These are phyloP conservation scores for Anagrus nilaparvatae DNA, from an alignment of 1,140 invertebrate species.

Conservation along the genomic window DNA sequence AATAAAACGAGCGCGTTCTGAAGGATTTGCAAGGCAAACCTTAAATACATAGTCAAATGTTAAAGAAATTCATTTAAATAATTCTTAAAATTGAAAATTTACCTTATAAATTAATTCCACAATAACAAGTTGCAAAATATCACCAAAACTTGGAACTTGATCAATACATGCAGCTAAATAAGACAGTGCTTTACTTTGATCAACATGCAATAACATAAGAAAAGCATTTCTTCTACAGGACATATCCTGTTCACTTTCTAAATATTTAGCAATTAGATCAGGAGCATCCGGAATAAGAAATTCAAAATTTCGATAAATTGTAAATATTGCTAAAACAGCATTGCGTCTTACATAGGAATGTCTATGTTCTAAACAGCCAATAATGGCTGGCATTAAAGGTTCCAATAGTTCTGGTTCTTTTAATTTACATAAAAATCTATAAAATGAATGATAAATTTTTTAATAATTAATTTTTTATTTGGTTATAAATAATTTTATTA, in stretches of 20 bases:
- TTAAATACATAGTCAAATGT: constrained; percentile 34
- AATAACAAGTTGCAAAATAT: constrained; percentile 96
- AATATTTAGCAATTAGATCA: constrained; percentile 87
- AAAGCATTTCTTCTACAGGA: constrained; percentile 99
- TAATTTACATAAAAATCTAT: constrained; percentile 87
- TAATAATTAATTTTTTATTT: no score
- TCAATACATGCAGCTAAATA: constrained; percentile 93
- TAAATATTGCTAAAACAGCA: constrained; percentile 97
- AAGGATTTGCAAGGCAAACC: constrained; percentile 96
- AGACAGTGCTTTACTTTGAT: constrained; percentile 83
- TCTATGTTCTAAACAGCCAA: constrained; percentile 88
- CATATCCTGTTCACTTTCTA: constrained; percentile 97
- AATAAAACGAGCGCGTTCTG: constrained; percentile 92
- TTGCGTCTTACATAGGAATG: constrained; percentile 98
- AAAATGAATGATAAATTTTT: constrained; percentile 10
- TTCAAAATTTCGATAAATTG: constrained; percentile 97
- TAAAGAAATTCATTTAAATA: no score
- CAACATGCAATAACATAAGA: constrained; percentile 95
- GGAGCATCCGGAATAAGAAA: constrained; percentile 98
- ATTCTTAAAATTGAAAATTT: no score
- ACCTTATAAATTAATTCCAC: constrained; percentile 99
- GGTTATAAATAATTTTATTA: no score
- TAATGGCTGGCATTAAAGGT: constrained; percentile 96
- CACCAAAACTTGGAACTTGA: constrained; percentile 88
- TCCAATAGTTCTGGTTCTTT: constrained; percentile 97